phyloP scores from a whole-genome alignment of 2,797 vertebrate species.

The Hoplostethus mediterraneus region DNA sequence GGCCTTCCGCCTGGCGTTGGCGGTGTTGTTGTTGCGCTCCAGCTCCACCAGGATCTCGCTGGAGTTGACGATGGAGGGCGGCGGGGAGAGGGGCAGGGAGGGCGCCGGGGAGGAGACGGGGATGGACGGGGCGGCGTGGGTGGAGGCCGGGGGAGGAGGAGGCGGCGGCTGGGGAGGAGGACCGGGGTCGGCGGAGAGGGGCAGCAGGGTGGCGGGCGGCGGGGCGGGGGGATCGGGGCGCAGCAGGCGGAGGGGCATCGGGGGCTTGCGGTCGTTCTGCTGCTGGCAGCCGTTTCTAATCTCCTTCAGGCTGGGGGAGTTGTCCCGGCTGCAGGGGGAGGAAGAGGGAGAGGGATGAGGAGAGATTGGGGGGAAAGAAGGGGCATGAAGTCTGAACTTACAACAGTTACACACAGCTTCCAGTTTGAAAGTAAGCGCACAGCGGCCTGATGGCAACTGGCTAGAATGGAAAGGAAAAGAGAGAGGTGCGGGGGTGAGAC shows the following conservation, averaged over 20 bases:
- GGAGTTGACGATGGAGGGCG: constrained; percentile 91
- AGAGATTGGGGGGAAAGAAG: background rate
- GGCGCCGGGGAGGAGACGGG: constrained; percentile 61
- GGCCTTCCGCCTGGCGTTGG: constrained; percentile 90
- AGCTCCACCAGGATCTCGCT: constrained; percentile 97
- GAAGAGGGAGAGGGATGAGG: background rate
- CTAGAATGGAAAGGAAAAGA: background rate
- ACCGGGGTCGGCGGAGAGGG: constrained; percentile 39
- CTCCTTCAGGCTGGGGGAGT: constrained; percentile 98
- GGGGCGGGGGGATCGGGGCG: constrained; percentile 87
- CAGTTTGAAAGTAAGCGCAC: too few species aligned
- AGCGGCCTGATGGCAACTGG: background rate
- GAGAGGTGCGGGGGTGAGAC: background rate
- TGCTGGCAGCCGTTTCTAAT: constrained; percentile 98
- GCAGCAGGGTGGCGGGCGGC: constrained; percentile 66
- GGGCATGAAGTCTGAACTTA: background rate
- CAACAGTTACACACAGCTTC: background rate
- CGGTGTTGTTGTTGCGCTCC: constrained; percentile 94
- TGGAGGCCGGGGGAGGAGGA: constrained; percentile 8
- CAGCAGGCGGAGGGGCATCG: constrained; percentile 93
- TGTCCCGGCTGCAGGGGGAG: constrained; percentile 89
- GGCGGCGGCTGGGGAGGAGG: constrained; percentile 37
- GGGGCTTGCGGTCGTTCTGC: constrained; percentile 95
- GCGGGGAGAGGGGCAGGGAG: constrained; percentile 75
- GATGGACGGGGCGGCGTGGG: constrained; percentile 41